These are phyloP conservation scores for Belonocnema kinseyi DNA, from an alignment of 1,140 invertebrate species.

Conservation along the genomic window DNA sequence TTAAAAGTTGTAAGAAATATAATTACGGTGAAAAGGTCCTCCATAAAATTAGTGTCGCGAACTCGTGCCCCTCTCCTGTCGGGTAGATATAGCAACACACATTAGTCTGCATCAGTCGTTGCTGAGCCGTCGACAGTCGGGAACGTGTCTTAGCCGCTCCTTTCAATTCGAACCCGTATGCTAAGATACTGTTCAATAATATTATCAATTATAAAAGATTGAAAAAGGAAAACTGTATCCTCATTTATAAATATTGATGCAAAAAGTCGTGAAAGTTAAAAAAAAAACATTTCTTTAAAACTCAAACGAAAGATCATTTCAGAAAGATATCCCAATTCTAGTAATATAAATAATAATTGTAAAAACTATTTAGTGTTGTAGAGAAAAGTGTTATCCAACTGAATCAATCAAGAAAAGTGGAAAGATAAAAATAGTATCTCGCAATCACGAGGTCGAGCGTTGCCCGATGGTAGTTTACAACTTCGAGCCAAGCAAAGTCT, in stretches of 20 bases:
- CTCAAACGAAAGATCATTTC: slow-evolving; percentile 46
- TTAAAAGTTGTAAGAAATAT: background rate
- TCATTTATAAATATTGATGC: background rate
- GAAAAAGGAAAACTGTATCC: background rate
- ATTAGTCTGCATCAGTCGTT: slow-evolving; percentile 45
- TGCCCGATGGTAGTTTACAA: slow-evolving; percentile 5
- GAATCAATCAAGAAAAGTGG: background rate
- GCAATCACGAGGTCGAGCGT: slow-evolving; percentile 17
- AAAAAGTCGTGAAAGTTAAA: slow-evolving; percentile 15
- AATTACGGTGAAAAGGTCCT: background rate
- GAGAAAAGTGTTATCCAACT: too few species aligned
- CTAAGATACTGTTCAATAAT: background rate
- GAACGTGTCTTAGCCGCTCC: slow-evolving; percentile 10
- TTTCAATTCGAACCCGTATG: slow-evolving; percentile 22
- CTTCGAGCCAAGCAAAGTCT: background rate
- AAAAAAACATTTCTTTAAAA: slow-evolving; percentile 48
- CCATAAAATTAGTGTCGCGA: background rate
- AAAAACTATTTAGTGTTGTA: too few species aligned
- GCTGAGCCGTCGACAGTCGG: slow-evolving; percentile 43
- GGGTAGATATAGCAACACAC: slow-evolving; percentile 34
- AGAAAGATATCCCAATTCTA: background rate
- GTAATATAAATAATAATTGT: too few species aligned
- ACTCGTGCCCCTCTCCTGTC: slow-evolving; percentile 11
- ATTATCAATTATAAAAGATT: background rate
- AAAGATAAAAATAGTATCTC: slow-evolving; percentile 5